Evolutionary conservation across 37 sponge, comb jelly and placozoan species (phyloP).

Genomic region (Haliclona indistincta): DNA sequence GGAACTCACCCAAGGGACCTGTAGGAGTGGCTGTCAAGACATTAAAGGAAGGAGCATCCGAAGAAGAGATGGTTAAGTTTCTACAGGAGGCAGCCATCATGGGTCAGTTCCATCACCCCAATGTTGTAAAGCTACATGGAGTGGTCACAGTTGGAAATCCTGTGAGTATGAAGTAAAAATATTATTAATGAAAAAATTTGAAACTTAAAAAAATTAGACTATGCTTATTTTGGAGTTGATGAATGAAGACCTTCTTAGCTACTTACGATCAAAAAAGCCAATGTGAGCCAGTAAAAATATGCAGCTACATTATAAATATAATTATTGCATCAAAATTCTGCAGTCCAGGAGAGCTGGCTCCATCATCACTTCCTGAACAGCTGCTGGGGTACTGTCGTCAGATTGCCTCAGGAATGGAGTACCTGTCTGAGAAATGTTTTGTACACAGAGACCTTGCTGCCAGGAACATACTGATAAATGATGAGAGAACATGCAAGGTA

Average conservation of each 20-base stretch:
- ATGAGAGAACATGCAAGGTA: constrained; percentile 1
- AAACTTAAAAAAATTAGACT: constrained; percentile 2
- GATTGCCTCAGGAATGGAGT: constrained; percentile 12
- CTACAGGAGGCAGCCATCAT: constrained; percentile 31
- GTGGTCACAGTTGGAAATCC: constrained; percentile 28
- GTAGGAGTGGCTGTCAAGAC: constrained; percentile 18
- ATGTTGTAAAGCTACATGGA: constrained; percentile 22
- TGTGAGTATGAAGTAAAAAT: constrained; percentile 11
- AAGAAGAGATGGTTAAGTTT: constrained; percentile 17
- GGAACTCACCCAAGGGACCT: background rate
- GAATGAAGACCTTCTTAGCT: constrained; percentile 42
- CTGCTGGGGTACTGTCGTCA: constrained; percentile 8
- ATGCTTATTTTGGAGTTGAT: constrained; percentile 64
- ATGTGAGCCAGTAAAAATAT: background rate
- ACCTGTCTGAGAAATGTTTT: constrained; percentile 9
- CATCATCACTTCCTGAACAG: background rate
- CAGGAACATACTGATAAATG: constrained; percentile 13
- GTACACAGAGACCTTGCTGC: constrained; percentile 17
- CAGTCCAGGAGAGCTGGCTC: constrained; percentile 4
- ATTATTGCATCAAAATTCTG: too few species aligned
- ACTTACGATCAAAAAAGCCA: constrained; percentile 2
- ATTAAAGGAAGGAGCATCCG: background rate
- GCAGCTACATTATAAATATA: background rate
- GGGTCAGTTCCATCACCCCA: constrained; percentile 27
- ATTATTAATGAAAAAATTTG: background rate